Percentiles rank a stretch among this genome's conserved stretches.
Evolutionary conservation across 2,888 invertebrate genomes (phyloP).

Genomic region (Abrostola tripartita): DNA sequence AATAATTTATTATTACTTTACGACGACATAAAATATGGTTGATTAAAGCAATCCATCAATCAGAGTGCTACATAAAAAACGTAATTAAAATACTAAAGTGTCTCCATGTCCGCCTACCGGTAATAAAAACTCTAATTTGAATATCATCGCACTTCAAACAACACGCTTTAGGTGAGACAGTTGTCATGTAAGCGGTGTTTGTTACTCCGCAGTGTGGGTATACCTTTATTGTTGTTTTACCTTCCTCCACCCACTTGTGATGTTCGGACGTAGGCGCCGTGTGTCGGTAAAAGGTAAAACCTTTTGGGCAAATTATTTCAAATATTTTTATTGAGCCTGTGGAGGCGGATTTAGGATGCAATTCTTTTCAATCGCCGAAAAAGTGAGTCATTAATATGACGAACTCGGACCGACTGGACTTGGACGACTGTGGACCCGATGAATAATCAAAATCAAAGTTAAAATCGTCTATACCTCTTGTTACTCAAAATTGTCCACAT

Average conservation of each 20-base stretch:
- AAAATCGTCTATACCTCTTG: too few species aligned
- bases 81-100: constrained; percentile 21
- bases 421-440: too few species aligned
- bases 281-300: neutral
- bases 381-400: too few species aligned
- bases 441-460: too few species aligned
- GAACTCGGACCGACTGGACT: too few species aligned
- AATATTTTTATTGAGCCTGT: neutral
- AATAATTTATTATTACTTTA: too few species aligned
- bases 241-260: constrained; percentile 29
- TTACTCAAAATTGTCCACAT: too few species aligned
- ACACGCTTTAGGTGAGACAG: constrained; percentile 19
- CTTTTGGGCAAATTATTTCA: neutral
- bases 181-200: constrained; percentile 16
- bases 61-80: constrained; percentile 13
- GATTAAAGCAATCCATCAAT: constrained; percentile 20
- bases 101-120: constrained; percentile 27
- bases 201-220: constrained; percentile 36
- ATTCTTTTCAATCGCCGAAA: too few species aligned
- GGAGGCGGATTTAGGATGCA: too few species aligned
- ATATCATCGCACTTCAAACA: constrained; percentile 6
- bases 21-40: too few species aligned
- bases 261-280: constrained; percentile 36
- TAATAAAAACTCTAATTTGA: constrained; percentile 10
- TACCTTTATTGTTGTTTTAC: constrained; percentile 40